These are phyloP conservation scores for Cygnus atratus DNA, from an alignment of 2,113 vertebrate genomes.

Conservation along the genomic window DNA sequence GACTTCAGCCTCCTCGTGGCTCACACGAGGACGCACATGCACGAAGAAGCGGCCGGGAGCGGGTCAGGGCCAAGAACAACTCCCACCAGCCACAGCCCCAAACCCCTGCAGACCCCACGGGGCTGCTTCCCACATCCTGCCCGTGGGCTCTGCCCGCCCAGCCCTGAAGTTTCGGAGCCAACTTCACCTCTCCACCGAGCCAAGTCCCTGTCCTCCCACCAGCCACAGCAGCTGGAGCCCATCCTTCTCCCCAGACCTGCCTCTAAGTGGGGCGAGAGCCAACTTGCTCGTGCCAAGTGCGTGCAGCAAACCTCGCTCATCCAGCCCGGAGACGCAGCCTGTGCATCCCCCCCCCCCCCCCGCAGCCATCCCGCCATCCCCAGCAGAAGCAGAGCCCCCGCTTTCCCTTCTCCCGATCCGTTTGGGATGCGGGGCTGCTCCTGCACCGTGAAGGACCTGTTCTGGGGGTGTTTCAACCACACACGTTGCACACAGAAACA, in stretches of 20 bases:
- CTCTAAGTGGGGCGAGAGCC: neutral
- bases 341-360: neutral
- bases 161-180: neutral
- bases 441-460: accelerated
- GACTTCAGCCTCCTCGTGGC: neutral
- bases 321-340: neutral
- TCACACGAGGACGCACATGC: neutral
- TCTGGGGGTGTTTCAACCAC: accelerated
- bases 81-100: neutral
- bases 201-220: neutral
- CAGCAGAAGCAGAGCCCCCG: neutral
- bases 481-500: accelerated
- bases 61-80: neutral
- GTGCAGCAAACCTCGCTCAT: neutral
- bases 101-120: too few species aligned
- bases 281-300: neutral
- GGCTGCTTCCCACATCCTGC: neutral
- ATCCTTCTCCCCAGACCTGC: neutral
- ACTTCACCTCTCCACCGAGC: accelerated
- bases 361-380: neutral
- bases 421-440: neutral
- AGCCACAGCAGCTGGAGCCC: neutral
- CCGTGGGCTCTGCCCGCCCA: neutral
- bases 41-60: neutral
- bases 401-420: neutral